phyloP scores from a whole-genome alignment of 2,113 vertebrate genomes.

The Promerops cafer region DNA sequence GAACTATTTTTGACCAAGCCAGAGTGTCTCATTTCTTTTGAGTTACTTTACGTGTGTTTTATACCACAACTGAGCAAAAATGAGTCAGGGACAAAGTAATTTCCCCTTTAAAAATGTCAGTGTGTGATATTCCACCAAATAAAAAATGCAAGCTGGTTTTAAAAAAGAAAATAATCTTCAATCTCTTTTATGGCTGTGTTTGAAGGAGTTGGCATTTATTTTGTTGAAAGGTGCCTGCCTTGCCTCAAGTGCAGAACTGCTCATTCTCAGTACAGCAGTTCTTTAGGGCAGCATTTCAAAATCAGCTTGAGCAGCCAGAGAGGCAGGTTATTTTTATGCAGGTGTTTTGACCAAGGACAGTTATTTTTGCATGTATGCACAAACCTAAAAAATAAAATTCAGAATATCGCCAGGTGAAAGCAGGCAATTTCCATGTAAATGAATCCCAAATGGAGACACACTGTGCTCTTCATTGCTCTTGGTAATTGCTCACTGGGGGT shows the following conservation, averaged over 20 bases:
- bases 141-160: neutral
- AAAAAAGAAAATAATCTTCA: neutral
- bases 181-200: neutral
- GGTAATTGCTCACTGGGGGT: conserved; percentile 10
- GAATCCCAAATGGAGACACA: neutral
- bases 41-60: neutral
- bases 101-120: neutral
- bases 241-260: neutral
- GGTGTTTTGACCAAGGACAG: conserved; percentile 22
- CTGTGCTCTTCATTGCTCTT: conserved; percentile 24
- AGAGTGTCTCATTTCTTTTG: neutral
- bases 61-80: neutral
- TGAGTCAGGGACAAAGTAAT: neutral
- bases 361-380: conserved; percentile 10
- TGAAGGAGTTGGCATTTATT: neutral
- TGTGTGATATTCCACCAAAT: neutral
- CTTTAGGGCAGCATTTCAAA: neutral
- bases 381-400: conserved; percentile 12
- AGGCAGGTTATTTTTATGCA: neutral
- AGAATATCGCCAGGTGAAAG: conserved; percentile 33
- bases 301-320: neutral
- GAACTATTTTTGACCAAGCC: neutral
- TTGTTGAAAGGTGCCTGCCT: neutral
- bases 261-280: neutral
- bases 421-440: conserved; percentile 62